Percentiles rank a stretch among this genome's conserved stretches.
Evolutionary conservation across 2,888 invertebrate species (phyloP).

Genomic region (Acanthosepion esculentum): DNA sequence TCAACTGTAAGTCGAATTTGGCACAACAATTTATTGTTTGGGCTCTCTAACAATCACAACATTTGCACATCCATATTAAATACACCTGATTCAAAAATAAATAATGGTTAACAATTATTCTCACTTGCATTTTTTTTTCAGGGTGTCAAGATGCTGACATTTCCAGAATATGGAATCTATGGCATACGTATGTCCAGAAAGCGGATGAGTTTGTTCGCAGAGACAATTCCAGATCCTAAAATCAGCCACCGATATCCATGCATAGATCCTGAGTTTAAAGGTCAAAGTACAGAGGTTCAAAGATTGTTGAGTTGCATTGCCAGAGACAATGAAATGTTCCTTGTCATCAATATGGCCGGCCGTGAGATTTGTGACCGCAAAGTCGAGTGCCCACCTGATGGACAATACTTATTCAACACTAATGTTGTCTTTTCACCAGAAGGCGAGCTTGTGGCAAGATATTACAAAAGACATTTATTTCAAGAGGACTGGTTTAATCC

Average conservation of each 20-base stretch:
- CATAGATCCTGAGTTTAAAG: background rate
- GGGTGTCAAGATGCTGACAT: background rate
- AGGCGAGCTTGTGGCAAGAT: slow-evolving; percentile 85
- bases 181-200: too few species aligned
- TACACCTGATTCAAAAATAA: too few species aligned
- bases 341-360: slow-evolving; percentile 84
- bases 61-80: too few species aligned
- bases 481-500: slow-evolving; percentile 76
- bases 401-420: slow-evolving; percentile 81
- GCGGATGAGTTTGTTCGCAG: too few species aligned
- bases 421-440: slow-evolving; percentile 85
- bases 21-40: too few species aligned
- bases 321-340: slow-evolving; percentile 78
- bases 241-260: background rate
- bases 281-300: slow-evolving; percentile 55
- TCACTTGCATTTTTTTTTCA: background rate
- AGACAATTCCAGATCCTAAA: background rate
- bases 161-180: background rate
- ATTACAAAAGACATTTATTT: slow-evolving; percentile 77
- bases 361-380: slow-evolving; percentile 77
- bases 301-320: slow-evolving; percentile 79
- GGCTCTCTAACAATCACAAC: too few species aligned
- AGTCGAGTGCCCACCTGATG: slow-evolving; percentile 61
- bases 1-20: too few species aligned
- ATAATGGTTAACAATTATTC: background rate